phyloP scores from a whole-genome alignment of 2,797 vertebrate genomes.

The Pristis pectinata region DNA sequence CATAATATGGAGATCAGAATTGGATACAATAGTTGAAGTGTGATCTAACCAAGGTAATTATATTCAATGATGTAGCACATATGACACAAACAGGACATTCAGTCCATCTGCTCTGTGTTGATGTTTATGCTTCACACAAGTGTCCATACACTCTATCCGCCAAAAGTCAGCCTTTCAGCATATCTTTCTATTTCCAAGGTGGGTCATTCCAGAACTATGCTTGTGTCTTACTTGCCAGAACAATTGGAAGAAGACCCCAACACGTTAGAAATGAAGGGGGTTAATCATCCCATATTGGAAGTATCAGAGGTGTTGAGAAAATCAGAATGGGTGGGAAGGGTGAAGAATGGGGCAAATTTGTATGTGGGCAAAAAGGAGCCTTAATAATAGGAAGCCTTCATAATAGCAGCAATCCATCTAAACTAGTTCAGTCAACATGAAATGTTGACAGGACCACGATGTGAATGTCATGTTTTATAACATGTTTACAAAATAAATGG shows the following conservation, averaged over 20 bases:
- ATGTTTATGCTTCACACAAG: no score
- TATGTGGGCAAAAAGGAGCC: not conserved
- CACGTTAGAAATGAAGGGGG: not conserved
- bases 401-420: not conserved
- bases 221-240: not conserved
- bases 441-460: not conserved
- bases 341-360: no score
- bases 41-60: not conserved
- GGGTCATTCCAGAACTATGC: not conserved
- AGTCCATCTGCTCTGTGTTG: not conserved
- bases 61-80: not conserved
- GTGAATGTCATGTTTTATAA: not conserved
- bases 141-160: not conserved
- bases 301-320: not conserved
- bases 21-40: not conserved
- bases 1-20: not conserved
- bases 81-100: not conserved
- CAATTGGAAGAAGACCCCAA: not conserved
- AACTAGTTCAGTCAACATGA: not conserved
- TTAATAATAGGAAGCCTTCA: not conserved
- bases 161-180: not conserved
- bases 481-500: not conserved
- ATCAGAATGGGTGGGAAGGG: not conserved
- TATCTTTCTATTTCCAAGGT: not conserved
- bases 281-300: not conserved